A percentile compares a stretch with the other conserved stretches of the same genome.
Conservation (phyloP, 2,797 vertebrate species). For the Emydoidea blandingii region DNA sequence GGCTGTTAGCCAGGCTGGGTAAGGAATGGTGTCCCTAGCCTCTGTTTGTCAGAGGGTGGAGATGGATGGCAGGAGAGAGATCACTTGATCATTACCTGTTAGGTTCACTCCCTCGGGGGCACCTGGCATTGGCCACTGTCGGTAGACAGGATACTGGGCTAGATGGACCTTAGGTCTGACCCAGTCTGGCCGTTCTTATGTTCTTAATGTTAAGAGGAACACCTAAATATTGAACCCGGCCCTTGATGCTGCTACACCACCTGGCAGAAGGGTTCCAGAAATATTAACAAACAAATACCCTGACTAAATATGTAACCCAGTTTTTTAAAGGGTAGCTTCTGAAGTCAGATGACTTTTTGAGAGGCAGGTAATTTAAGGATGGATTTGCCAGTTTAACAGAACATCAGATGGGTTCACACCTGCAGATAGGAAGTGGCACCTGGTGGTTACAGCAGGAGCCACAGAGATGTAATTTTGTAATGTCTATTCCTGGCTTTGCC, state of each 20-base stretch:
- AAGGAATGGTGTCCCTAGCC: no score
- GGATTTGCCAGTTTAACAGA: not conserved
- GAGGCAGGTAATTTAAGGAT: not conserved
- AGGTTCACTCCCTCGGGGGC: no score
- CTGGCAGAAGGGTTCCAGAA: not conserved
- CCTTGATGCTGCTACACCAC: not conserved
- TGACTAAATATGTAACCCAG: not conserved
- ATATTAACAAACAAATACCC: not conserved
- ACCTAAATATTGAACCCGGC: not conserved
- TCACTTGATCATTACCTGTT: no score
- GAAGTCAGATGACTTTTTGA: not conserved
- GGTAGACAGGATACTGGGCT: no score
- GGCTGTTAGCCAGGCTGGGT: no score
- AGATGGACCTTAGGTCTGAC: no score
- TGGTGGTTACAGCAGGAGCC: not conserved
- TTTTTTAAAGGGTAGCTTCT: not conserved
- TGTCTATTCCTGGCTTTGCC: not conserved
- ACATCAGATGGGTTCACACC: not conserved
- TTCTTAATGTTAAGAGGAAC: not conserved
- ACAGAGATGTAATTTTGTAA: not conserved
- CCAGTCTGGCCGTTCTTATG: no score
- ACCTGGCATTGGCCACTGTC: no score
- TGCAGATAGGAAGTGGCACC: not conserved
- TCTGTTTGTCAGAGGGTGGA: no score
- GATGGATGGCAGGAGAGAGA: no score